Evolutionary conservation across 2,797 vertebrate species (phyloP), one percentile per base, ranked within the genome.

Genomic region (Amazonetta brasiliensis): DNA sequence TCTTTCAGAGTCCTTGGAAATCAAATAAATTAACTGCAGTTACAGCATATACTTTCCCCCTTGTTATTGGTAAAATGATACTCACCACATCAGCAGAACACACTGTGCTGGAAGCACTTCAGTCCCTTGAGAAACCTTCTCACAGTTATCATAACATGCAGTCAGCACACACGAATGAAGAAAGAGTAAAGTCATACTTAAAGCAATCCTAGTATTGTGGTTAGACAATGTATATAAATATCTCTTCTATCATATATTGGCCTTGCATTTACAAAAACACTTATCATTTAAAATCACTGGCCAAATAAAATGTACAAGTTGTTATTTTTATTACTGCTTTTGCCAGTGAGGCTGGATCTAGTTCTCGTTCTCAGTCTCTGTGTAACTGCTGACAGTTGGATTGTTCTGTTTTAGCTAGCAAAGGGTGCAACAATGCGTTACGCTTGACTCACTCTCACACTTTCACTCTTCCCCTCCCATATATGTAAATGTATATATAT

Each of bases 131-230:
- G 71, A 87, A 92, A 87, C 16, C 31, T 88, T 66, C 71, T 94
- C 41, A 71, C 23, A 58, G 35, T 84, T 82, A 89, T 68, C 52
- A 72, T 33, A 84, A 83, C 14, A n/a, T 30, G 7, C 46, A 85
- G 63, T 60, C 90, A 92, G 62, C 55, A 87, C 77, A 91, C 88
- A 81, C 0, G 5, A 95, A 64, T 20, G 89, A 85, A 94, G 50
- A 82, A 52, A 25, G 33, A 94, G 67, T 58, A 81, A 88, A 95
- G 25, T 62, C 90, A 84, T 90, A 89, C 86, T 67, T 80, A 94
- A 95, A 96, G 43, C 56, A 80, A 56, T 23, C 55, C 20, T 37
- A 86, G 30, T 74, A 56, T n/a, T 85, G 74, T 76, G 71, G 35
- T 95, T 96, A 71, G 16, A 87, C 25, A 80, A 55, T 16, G 37